phyloP scores from a whole-genome alignment of 1,140 invertebrate species.

The Aporrectodea caliginosa region DNA sequence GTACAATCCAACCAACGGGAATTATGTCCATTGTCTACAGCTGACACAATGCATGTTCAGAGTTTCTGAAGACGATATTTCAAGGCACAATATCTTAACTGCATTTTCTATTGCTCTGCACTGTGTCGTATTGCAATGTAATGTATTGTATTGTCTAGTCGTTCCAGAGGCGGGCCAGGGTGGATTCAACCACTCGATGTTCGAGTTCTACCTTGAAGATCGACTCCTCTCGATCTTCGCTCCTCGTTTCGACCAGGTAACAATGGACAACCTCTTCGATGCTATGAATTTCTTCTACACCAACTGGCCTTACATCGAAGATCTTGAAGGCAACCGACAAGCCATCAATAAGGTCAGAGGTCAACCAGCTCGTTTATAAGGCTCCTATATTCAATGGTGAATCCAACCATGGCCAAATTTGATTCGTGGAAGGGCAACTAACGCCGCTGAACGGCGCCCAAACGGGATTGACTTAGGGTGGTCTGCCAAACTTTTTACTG shows the following conservation, averaged over 20 bases:
- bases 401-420: too few relatives aligned
- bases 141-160: not conserved
- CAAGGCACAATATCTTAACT: not conserved
- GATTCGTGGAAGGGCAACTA: not conserved
- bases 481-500: not conserved
- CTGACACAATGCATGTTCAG: not conserved
- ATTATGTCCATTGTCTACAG: not conserved
- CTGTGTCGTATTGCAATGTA: too few relatives aligned
- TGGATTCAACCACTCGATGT: slow-evolving; percentile 10
- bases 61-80: not conserved
- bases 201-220: not conserved
- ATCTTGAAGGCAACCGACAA: slow-evolving; percentile 5
- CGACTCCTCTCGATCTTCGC: not conserved
- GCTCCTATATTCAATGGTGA: not conserved
- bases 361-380: not conserved
- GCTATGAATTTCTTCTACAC: slow-evolving; percentile 4
- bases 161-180: not conserved
- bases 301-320: slow-evolving; percentile 8
- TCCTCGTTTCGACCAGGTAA: not conserved
- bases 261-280: not conserved
- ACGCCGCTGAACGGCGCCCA: too few relatives aligned
- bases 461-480: not conserved
- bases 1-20: not conserved
- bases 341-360: not conserved
- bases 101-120: too few relatives aligned